Evolutionary conservation across 2,888 invertebrate species (phyloP).

Genomic region (Chrysolina haemoptera): DNA sequence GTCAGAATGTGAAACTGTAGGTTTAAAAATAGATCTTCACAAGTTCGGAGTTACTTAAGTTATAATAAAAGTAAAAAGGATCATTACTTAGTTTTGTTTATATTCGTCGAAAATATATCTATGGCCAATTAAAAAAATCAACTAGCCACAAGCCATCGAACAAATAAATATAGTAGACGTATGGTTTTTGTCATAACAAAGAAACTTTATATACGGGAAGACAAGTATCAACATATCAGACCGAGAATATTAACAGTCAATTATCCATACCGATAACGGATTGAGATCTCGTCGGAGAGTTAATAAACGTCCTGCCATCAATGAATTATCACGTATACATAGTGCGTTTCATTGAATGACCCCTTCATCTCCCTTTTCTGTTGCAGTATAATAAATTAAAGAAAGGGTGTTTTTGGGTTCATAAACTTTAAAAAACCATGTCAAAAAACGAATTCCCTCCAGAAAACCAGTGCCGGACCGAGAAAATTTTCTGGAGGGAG

Average conservation of each 20-base stretch:
- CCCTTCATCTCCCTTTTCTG: neutral
- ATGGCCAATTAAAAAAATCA: neutral
- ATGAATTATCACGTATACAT: neutral
- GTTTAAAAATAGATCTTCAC: conserved; percentile 3
- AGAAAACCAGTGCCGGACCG: no score
- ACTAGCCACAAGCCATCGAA: neutral
- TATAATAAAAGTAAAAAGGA: neutral
- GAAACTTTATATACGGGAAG: conserved; percentile 1
- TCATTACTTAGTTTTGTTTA: conserved; percentile 11
- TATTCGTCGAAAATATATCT: conserved; percentile 2
- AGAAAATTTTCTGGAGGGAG: no score
- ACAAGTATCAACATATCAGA: conserved; percentile 3
- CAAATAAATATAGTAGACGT: neutral
- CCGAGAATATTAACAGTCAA: conserved; percentile 1
- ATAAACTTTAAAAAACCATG: no score
- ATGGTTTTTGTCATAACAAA: conserved; percentile 15
- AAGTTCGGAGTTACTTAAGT: neutral
- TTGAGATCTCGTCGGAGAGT: neutral
- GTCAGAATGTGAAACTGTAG: neutral
- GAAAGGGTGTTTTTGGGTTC: no score
- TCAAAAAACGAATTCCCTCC: no score
- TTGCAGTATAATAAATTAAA: neutral
- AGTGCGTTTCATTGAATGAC: no score
- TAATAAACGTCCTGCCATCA: neutral
- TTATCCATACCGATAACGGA: neutral